A percentile compares a stretch with the other conserved stretches of the same genome.
phyloP scores from a whole-genome alignment of 2,888 invertebrate genomes.

The Lepas anatifera region DNA sequence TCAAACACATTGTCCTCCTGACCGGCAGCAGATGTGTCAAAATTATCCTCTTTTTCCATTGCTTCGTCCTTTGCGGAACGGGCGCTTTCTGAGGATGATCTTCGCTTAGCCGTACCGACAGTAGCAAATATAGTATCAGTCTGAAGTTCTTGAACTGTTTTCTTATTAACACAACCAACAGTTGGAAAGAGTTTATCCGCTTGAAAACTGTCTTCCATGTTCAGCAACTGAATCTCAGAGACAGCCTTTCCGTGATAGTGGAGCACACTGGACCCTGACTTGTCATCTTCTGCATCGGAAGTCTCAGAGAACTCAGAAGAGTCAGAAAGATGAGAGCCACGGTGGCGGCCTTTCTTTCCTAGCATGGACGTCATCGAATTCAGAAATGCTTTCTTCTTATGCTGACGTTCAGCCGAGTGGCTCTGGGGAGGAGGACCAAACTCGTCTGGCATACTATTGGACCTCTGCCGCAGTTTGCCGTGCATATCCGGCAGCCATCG shows the following conservation, averaged over 20 bases:
- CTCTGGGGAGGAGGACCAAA: not conserved
- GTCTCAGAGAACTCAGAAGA: not conserved
- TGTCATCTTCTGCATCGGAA: not conserved
- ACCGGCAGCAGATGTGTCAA: too few relatives aligned
- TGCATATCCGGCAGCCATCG: constrained; percentile 56
- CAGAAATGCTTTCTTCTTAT: constrained; percentile 67
- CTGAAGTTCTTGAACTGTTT: not conserved
- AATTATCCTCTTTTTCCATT: too few relatives aligned
- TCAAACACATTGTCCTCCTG: constrained; percentile 22
- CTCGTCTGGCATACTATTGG: not conserved
- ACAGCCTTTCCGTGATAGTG: not conserved
- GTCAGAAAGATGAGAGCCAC: constrained; percentile 33
- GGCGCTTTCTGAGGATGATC: constrained; percentile 17
- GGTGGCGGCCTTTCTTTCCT: constrained; percentile 69
- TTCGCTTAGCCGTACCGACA: constrained; percentile 29
- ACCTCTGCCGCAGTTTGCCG: constrained; percentile 31
- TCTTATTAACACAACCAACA: constrained; percentile 1
- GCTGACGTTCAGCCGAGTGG: constrained; percentile 42
- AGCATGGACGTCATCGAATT: constrained; percentile 72
- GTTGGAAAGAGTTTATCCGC: not conserved
- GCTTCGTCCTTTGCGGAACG: too few relatives aligned
- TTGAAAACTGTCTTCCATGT: not conserved
- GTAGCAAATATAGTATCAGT: not conserved
- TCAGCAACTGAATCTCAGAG: not conserved
- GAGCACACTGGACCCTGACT: not conserved